Base-by-base conservation (phyloP, 1,140 invertebrate species). In the Geopemphigus sp. region DNA sequence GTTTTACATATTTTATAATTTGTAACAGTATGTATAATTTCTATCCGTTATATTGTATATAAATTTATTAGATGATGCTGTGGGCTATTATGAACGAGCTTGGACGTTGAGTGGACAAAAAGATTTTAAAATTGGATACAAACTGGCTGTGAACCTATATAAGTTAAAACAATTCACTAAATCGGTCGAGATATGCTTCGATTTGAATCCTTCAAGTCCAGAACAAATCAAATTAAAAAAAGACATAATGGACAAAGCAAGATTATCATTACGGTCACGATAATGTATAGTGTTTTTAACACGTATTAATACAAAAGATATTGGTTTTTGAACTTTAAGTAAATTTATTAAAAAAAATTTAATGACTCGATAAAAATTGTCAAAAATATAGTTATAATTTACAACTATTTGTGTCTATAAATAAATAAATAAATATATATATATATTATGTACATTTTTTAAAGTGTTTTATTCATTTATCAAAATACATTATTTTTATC, bases 221-320 rank as follows among this genome's bases (percentile, higher is more conserved):
- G 93, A 97, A 82, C 98, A 96, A 87, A 92, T 94, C 0, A 93
- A 94, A 82, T 93, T 98, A 10, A 91, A 89, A 81, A 97, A 97
- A 85, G 96, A 98, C 81, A 95, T 99, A 83, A 87, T 98, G 45
- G 96, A 98, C 81, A 98, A 98, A 86, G 94, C 94, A n/a, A 90
- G 95, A 82, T 89, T 89, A 83, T 93, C 93, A 88, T 87, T 96
- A 82, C 88, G 94, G 83, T 90, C 90, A 2, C 95, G 81, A 66
- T 76, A 56, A 59, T 2, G 3, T 39, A 39, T 66, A 47, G 5
- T n/a, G n/a, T 45, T 8, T 12, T 50, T 50, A 50, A 50, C 47
- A 50, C 47, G 12, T 10, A 1, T 50, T 12, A 5, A 66, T 39
- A 8, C 32, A 39, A 39, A 39, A 4, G 32, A 39, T 39, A 39